Percentiles rank a stretch among this genome's conserved stretches.
Evolutionary conservation across 2,797 vertebrate species (phyloP).

Genomic region (Alcedo atthis): DNA sequence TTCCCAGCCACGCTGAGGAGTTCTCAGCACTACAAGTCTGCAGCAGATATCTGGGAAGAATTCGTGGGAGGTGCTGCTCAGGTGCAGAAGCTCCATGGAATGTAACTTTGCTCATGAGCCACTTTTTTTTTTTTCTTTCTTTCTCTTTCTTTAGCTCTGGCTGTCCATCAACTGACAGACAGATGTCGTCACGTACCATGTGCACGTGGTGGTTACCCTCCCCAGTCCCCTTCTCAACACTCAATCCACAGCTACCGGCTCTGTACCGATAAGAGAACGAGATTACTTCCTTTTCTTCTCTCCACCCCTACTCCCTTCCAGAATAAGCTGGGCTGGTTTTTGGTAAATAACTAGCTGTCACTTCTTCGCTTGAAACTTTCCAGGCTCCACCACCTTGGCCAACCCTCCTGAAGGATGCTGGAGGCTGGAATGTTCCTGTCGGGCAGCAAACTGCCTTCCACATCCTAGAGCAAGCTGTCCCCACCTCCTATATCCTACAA

Average conservation of each 20-base stretch:
- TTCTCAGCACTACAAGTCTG: not conserved
- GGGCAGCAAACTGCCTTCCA: constrained; percentile 73
- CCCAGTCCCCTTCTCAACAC: not conserved
- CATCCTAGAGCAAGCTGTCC: constrained; percentile 55
- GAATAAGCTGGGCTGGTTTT: not conserved
- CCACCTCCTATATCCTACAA: constrained; percentile 71
- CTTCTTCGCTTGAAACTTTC: not conserved
- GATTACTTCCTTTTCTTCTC: constrained; percentile 57
- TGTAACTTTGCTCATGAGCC: fast-evolving
- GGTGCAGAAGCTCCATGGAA: not conserved
- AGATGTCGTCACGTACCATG: not conserved
- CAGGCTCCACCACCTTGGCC: not conserved
- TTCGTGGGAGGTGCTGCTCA: fast-evolving
- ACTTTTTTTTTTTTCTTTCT: not conserved
- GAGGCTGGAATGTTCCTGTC: constrained; percentile 70
- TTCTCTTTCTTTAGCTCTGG: not conserved
- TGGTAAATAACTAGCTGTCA: not conserved
- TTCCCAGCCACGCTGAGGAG: not conserved
- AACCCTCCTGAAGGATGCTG: constrained; percentile 45
- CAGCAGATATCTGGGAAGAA: not conserved
- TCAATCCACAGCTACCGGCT: constrained; percentile 12
- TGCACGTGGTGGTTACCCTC: not conserved
- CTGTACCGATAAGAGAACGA: constrained; percentile 31
- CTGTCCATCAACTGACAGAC: not conserved
- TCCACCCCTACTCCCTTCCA: constrained; percentile 31